Evolutionary conservation across 2,113 vertebrate genomes (phyloP), one percentile per base, ranked within the genome.

Genomic region (Petaurus breviceps): DNA sequence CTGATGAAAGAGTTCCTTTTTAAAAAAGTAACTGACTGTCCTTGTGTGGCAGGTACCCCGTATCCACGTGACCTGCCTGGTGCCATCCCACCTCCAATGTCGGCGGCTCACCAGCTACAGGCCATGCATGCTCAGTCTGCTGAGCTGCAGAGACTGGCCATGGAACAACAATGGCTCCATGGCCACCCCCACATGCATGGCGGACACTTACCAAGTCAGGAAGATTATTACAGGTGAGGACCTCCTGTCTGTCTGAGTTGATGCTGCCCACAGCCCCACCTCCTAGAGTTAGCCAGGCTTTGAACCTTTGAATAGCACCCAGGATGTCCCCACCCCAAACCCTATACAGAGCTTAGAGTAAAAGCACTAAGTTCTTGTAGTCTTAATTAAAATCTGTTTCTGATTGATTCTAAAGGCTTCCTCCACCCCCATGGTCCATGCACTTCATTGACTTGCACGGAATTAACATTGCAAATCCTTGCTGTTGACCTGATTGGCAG

Each of bases 161-260:
- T 99, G 99, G 99, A 99, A 98, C 99, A 99, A 98, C 99, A 99
- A 98, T 99, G 99, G 99, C 98, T 99, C 91, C 99, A 99, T 0
- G 99, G 99, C 10, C 99, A 99, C 97, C 99, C 99, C 96, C 99
- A 99, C 99, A 99, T 99, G 99, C 99, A 99, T 2, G 99, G 99
- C 0, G 99, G 99, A 49, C 99, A 99, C 31, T 99, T 99, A 94
- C 99, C 99, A 0, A 99, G 99, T 97, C 99, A 99, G 98, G 99
- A 99, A 98, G 99, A 99, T 98, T 99, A 99, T 97, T 99, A 99
- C 99, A 99, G 99, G 99, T 99, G 96, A 98, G 98, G 14, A 3
- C 68, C 2, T 19, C 52, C 53, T 43, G 6, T 2, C 25, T 28
- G 1, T 51, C 91, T 24, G 50, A 43, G 43, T 26, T 12, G 23